A percentile compares a stretch with the other conserved stretches of the same genome.
Conservation (phyloP, 2,888 invertebrate species). For the Callinectes sapidus region DNA sequence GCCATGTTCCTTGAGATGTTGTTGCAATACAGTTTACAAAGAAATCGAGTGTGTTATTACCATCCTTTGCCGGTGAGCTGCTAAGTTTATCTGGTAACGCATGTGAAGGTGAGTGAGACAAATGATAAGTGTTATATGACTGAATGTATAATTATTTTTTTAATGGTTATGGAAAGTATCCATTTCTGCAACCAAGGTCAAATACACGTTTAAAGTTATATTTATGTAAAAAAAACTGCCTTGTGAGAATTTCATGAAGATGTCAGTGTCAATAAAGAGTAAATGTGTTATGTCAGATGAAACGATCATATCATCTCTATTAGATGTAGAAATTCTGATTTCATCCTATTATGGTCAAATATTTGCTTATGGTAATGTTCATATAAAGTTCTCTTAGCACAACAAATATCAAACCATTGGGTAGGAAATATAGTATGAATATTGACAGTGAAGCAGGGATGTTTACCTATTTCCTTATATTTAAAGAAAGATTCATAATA, state of each 20-base stretch:
- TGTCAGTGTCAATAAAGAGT: too few relatives aligned
- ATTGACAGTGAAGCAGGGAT: too few relatives aligned
- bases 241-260: background rate
- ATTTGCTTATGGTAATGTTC: background rate
- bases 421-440: too few relatives aligned
- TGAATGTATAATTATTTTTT: background rate
- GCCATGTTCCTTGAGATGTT: conserved; percentile 35
- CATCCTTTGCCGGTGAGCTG: background rate
- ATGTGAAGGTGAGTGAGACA: background rate
- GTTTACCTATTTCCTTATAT: too few relatives aligned
- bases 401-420: too few relatives aligned
- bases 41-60: conserved; percentile 24
- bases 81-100: background rate
- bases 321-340: too few relatives aligned
- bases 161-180: background rate
- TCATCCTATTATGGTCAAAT: background rate
- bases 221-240: background rate
- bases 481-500: too few relatives aligned
- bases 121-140: background rate
- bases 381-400: background rate
- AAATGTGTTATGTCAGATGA: too few relatives aligned
- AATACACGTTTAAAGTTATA: background rate
- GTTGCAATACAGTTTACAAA: conserved; percentile 59
- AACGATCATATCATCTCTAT: too few relatives aligned
- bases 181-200: background rate